Evolutionary conservation across 92 coral and sea anemone genomes (phyloP).

Genomic region (Actinernus sp.): DNA sequence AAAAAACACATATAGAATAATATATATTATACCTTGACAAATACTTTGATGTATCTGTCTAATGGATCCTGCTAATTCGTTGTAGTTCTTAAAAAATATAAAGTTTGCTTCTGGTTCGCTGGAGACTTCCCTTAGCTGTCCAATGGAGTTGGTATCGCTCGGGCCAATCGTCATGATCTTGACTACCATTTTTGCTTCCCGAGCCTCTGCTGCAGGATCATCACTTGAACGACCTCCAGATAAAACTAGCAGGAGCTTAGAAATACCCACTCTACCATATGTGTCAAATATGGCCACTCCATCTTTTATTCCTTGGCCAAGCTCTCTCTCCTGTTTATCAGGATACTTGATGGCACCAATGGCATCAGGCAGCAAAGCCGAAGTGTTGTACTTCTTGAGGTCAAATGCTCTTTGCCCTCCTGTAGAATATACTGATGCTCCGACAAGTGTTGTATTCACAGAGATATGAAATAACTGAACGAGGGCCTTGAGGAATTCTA

Average conservation of each 20-base stretch:
- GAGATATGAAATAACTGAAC: background rate
- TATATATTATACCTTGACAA: background rate
- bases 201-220: background rate
- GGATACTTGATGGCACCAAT: background rate
- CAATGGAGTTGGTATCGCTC: background rate
- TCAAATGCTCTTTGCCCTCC: background rate
- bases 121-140: background rate
- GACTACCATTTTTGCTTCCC: background rate
- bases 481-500: background rate
- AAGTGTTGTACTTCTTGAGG: background rate
- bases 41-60: background rate
- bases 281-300: background rate
- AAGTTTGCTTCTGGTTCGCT: background rate
- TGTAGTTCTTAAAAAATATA: background rate
- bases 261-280: background rate
- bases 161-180: background rate
- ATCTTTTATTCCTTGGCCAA: background rate
- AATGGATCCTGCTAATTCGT: background rate
- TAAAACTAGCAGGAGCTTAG: background rate
- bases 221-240: background rate
- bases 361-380: background rate
- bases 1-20: no score
- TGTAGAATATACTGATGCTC: background rate
- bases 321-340: background rate
- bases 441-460: background rate